Evolutionary conservation across 2,113 vertebrate species (phyloP).

Genomic region (Xenopus borealis): DNA sequence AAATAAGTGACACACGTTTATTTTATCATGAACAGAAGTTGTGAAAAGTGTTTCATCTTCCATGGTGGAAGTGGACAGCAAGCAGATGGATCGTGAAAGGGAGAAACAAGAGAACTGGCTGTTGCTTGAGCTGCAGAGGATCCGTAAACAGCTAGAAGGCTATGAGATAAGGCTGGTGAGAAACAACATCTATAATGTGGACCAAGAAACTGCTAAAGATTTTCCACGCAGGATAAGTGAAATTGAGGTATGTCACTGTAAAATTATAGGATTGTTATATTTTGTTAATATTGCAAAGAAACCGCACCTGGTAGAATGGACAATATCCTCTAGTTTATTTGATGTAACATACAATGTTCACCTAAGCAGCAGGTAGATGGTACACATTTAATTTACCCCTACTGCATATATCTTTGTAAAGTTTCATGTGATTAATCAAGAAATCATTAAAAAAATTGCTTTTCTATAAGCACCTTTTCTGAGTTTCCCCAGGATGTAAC

Average conservation of each 20-base stretch:
- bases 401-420: no score
- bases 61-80: slow-evolving; percentile 50
- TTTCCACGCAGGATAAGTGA: slow-evolving; percentile 77
- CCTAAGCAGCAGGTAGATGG: no score
- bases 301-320: no score
- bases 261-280: no score
- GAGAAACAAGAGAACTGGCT: slow-evolving; percentile 73
- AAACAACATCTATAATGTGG: slow-evolving; percentile 72
- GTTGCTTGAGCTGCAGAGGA: slow-evolving; percentile 79
- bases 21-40: slow-evolving; percentile 1
- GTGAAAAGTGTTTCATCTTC: not conserved
- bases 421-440: no score
- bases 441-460: no score
- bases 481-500: no score
- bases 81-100: slow-evolving; percentile 59
- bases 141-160: slow-evolving; percentile 78
- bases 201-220: slow-evolving; percentile 72
- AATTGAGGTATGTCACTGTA: slow-evolving; percentile 70
- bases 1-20: not conserved
- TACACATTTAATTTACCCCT: no score
- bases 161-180: slow-evolving; percentile 73
- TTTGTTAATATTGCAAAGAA: no score
- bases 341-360: no score
- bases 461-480: no score
- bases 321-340: no score